Evolutionary conservation across 2,113 vertebrate species (phyloP), one percentile per base, ranked within the genome.

Genomic region (Onychostruthus taczanowskii): DNA sequence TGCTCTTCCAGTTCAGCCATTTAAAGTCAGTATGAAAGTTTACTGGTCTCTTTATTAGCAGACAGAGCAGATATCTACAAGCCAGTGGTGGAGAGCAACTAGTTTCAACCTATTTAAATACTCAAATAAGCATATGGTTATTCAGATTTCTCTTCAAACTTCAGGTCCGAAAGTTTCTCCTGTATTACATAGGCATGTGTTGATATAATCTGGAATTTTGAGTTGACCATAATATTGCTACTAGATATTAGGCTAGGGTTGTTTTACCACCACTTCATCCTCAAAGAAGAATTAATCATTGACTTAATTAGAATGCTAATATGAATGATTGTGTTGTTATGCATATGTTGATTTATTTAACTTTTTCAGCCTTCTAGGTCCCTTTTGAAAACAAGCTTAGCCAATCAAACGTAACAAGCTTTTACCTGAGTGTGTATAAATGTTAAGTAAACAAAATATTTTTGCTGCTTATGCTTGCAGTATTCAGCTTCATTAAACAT

Each of bases 351-450:
- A 69, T 91, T 93, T 90, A 46, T 84, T 96, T 88, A 55, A n/a
- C 74, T 75, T 89, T 77, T 90, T 69, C 69, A 92, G 68, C 83
- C 76, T 93, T 64, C 69, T 72, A 75, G 66, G 90, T 86, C 72
- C 61, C 77, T 87, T 84, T 81, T 79, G 88, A 96, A 95, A 95
- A 82, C 68, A 83, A 84, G 87, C 67, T 84, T 43, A 90, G 78
- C 75, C 87, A 96, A 95, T 67, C 89, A 91, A 88, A 88, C 0
- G 16, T 81, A 94, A 94, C 91, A 89, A 90, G 94, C 68, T 96
- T 89, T 95, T 84, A 95, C 92, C 90, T 88, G 90, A 75, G 46
- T 79, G 43, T 96, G 87, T 87, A 21, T 82, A 92, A 95, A 96
- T 82, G 66, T 84, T 90, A 95, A 90, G 92, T 86, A 95, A 96